A percentile compares a stretch with the other conserved stretches of the same genome.
Conservation (phyloP, 2,888 invertebrate genomes). For the Ichneumoninae sp. region DNA sequence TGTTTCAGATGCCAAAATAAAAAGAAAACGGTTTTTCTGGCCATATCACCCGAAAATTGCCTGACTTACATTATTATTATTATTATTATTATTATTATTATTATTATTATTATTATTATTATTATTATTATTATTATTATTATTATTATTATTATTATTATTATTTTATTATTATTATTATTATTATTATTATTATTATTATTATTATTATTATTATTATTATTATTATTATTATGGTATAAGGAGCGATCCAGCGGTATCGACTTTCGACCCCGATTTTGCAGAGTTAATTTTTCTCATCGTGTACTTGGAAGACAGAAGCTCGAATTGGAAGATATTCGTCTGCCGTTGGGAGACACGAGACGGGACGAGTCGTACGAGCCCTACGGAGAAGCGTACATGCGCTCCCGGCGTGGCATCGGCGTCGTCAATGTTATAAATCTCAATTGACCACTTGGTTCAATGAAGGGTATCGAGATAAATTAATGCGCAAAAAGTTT, state of each 20-base stretch:
- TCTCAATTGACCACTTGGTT: conserved; percentile 71
- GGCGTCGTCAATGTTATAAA: conserved; percentile 70
- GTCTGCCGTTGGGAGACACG: conserved; percentile 24
- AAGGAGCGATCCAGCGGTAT: conserved; percentile 17
- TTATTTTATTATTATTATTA: too few relatives aligned
- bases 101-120: neutral
- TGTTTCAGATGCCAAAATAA: too few relatives aligned
- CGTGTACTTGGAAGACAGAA: neutral
- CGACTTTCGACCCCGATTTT: neutral
- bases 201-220: too few relatives aligned
- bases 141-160: too few relatives aligned
- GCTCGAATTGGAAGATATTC: conserved; percentile 48
- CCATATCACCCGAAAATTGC: too few relatives aligned
- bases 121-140: neutral
- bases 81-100: neutral
- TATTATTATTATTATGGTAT: neutral
- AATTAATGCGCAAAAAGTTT: conserved; percentile 69
- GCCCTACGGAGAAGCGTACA: conserved; percentile 49
- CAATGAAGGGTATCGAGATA: conserved; percentile 70
- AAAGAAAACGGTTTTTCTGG: too few relatives aligned
- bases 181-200: too few relatives aligned
- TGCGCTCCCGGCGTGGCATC: conserved; percentile 59
- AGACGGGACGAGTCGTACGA: conserved; percentile 53
- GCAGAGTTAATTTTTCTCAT: conserved; percentile 2
- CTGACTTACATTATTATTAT: too few relatives aligned